These are phyloP conservation scores for Patella depressa DNA, from an alignment of 2,888 invertebrate species.

Conservation along the genomic window DNA sequence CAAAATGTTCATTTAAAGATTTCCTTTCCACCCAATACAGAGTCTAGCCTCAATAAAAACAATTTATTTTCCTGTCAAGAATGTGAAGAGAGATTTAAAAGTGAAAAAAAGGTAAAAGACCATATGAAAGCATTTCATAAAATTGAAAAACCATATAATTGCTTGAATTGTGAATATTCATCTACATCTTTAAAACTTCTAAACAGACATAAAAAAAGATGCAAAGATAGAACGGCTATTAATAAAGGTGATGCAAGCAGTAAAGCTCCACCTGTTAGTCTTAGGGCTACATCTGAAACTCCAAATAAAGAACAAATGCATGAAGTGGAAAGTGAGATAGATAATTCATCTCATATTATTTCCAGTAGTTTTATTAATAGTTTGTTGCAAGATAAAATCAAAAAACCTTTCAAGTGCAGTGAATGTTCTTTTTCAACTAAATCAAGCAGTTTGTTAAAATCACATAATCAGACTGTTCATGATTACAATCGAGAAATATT, in stretches of 20 bases:
- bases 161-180: slow-evolving; percentile 25
- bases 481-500: slow-evolving; percentile 26
- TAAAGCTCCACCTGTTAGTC: background rate
- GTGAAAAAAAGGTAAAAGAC: slow-evolving; percentile 29
- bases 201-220: slow-evolving; percentile 23
- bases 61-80: slow-evolving; percentile 21
- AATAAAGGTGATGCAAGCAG: background rate
- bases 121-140: slow-evolving; percentile 33
- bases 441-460: slow-evolving; percentile 22
- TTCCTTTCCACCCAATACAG: slow-evolving; percentile 29
- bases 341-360: background rate
- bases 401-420: slow-evolving; percentile 13
- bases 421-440: slow-evolving; percentile 20
- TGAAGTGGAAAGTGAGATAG: background rate
- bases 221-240: background rate
- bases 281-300: background rate
- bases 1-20: slow-evolving; percentile 36
- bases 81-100: slow-evolving; percentile 30
- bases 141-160: slow-evolving; percentile 24
- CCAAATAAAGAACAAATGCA: background rate
- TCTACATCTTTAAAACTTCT: slow-evolving; percentile 22
- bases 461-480: slow-evolving; percentile 28
- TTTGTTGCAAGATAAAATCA: background rate
- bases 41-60: background rate
- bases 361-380: background rate